phyloP scores from a whole-genome alignment of 92 coral and sea anemone species.

The Umimayanthus kanabou region DNA sequence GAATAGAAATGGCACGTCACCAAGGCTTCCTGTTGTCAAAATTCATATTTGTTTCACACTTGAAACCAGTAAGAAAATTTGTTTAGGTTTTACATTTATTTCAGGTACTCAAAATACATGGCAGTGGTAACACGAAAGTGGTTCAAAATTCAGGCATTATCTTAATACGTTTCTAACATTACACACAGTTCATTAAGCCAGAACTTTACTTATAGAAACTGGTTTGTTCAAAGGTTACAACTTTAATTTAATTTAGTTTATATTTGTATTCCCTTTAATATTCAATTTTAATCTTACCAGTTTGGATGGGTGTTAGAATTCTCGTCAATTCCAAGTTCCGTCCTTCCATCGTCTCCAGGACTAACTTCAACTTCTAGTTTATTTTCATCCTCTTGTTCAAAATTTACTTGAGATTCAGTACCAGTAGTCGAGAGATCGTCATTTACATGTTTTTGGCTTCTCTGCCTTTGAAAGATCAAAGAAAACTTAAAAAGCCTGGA shows the following conservation, averaged over 20 bases:
- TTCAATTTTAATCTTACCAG: slow-evolving; percentile 4
- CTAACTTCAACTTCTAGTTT: slow-evolving; percentile 31
- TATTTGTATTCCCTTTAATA: background rate
- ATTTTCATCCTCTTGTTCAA: background rate
- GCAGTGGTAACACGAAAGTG: too few relatives aligned
- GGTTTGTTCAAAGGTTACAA: background rate
- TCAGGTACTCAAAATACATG: too few relatives aligned
- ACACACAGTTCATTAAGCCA: too few relatives aligned
- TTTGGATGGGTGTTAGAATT: slow-evolving; percentile 18
- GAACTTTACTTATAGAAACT: too few relatives aligned
- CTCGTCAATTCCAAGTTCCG: slow-evolving; percentile 11
- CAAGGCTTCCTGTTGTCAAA: too few relatives aligned
- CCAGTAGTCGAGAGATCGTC: background rate
- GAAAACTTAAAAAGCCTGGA: slow-evolving; percentile 6
- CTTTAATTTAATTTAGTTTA: background rate
- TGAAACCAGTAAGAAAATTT: too few relatives aligned
- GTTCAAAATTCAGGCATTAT: too few relatives aligned
- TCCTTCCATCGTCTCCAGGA: background rate
- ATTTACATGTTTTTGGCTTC: background rate
- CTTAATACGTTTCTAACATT: too few relatives aligned
- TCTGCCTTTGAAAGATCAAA: slow-evolving; percentile 34
- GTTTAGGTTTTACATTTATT: too few relatives aligned
- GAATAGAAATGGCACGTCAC: too few relatives aligned
- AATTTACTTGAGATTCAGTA: slow-evolving; percentile 3
- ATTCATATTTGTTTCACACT: too few relatives aligned